phyloP scores from a whole-genome alignment of 2,113 vertebrate species.

The Jaculus jaculus region DNA sequence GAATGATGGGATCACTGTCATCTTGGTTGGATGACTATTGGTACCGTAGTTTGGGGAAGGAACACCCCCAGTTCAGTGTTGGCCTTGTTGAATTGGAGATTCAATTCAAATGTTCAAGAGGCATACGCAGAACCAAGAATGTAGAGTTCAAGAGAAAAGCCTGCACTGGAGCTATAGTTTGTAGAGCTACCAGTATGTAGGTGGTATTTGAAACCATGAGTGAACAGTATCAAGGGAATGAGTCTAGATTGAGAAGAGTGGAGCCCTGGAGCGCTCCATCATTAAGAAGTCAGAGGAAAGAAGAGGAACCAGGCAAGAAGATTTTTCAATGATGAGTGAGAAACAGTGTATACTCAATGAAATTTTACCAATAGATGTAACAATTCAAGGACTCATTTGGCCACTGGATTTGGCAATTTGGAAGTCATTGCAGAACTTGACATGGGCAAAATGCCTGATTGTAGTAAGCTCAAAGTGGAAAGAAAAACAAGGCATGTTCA shows the following conservation, averaged over 20 bases:
- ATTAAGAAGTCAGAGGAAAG: not conserved
- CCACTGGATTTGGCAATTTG: not conserved
- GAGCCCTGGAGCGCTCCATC: not conserved
- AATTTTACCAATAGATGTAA: not conserved
- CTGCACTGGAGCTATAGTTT: not conserved
- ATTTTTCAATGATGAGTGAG: not conserved
- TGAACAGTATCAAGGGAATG: not conserved
- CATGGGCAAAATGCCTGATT: not conserved
- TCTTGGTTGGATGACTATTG: not conserved
- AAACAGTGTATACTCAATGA: not conserved
- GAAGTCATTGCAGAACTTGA: not conserved
- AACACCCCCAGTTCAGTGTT: not conserved
- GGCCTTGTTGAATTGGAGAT: not conserved
- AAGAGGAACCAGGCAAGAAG: not conserved
- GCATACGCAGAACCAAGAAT: not conserved
- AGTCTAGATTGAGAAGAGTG: not conserved
- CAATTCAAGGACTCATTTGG: not conserved
- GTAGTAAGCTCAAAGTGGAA: not conserved
- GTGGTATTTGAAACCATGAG: not conserved
- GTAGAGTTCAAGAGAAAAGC: slow-evolving; percentile 16
- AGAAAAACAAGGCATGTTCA: not conserved
- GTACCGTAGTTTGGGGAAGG: not conserved
- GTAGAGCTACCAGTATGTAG: not conserved
- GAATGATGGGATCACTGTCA: not conserved
- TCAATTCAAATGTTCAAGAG: not conserved